Evolutionary conservation across 2,888 invertebrate genomes (phyloP).

Genomic region (Luperina nickerlii): DNA sequence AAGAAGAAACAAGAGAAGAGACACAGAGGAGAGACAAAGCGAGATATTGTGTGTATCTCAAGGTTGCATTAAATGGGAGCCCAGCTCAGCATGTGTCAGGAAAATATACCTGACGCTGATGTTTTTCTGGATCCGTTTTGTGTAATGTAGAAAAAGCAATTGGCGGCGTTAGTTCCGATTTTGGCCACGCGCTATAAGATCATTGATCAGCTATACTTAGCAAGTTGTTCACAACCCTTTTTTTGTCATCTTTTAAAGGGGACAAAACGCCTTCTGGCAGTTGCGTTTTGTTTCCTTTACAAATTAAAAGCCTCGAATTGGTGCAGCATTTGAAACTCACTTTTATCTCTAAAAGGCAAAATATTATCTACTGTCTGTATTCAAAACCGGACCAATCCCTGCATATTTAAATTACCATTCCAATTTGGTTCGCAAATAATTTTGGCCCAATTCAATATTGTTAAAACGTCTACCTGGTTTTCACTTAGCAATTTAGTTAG

Average conservation of each 20-base stretch:
- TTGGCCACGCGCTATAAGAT: not conserved
- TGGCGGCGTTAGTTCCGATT: not conserved
- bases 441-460: constrained; percentile 46
- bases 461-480: constrained; percentile 43
- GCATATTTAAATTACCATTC: constrained; percentile 41
- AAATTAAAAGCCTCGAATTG: not conserved
- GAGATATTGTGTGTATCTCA: no score
- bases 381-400: constrained; percentile 15
- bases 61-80: no score
- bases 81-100: no score
- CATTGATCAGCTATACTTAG: not conserved
- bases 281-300: not conserved
- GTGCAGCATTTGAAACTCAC: not conserved
- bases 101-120: no score
- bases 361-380: constrained; percentile 3
- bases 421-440: constrained; percentile 55
- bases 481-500: constrained; percentile 47
- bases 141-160: no score
- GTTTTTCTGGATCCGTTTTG: no score
- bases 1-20: no score
- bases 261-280: not conserved
- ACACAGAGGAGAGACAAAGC: no score
- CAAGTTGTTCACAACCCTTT: not conserved
- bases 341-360: not conserved
- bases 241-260: not conserved